Base-by-base conservation (phyloP, 2,113 vertebrate genomes). In the Cyanoramphus novaezelandiae region DNA sequence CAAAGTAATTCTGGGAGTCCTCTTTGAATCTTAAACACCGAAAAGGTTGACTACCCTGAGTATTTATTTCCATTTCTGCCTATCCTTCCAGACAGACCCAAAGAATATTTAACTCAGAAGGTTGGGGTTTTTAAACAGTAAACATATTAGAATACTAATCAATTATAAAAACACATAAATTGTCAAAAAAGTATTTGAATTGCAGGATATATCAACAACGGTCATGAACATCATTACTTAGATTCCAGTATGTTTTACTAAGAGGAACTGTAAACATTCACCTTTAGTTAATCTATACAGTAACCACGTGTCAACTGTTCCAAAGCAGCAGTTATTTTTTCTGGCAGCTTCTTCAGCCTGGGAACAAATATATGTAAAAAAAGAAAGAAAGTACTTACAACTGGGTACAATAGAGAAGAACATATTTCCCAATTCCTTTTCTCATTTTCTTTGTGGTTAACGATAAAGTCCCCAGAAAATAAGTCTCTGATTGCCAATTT, bases 291-390 rank as follows among this genome's bases (percentile, higher is more conserved):
- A 98, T 92, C 98, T 99, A 90, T 99, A 98, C 60, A 99, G 97
- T 27, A 99, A 98, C 99, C 99, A 99, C 0, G 99, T 99, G 90
- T 99, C 99, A 70, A 99, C 85, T 25, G 99, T 99, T 76, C 99
- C 99, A 97, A 99, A 99, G 97, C 98, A 99, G 96, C 99, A 99
- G 83, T 98, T 98, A 23, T 95, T 98, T 87, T 99, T 98, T 92
- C 95, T 97, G 14, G 98, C 96, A 17, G 99, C 99, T 86, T 98
- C 97, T 88, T 91, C 87, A 50, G 99, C 98, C 99, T 99, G 90
- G n/a, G 94, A 89, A 83, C n/a, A 96, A 94, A 95, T 2, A 97
- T 0, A 94, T 27, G 11, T 50, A 18, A 0, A 23, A 28, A 28
- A 27, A 69, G 11, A 68, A 52, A 43, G 82, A 11, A 19, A 27